phyloP scores from a whole-genome alignment of 2,888 invertebrate species.

The Tetranychus piercei region DNA sequence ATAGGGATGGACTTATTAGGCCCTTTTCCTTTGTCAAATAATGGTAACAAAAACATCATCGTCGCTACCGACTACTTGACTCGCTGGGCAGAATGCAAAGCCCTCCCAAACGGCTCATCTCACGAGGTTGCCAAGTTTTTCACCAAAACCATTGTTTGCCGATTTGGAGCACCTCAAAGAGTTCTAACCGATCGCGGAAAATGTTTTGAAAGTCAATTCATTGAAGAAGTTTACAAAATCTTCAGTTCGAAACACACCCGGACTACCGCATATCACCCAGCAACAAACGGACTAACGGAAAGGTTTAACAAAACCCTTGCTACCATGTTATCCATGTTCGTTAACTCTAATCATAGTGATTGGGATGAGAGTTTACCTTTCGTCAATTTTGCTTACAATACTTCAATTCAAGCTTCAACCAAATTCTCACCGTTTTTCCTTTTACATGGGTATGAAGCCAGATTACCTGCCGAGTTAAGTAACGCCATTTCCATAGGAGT shows the following conservation, averaged over 20 bases:
- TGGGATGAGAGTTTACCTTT: conserved; percentile 25
- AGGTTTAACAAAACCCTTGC: conserved; percentile 25
- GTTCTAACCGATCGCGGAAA: background rate
- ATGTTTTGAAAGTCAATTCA: background rate
- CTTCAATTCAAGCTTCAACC: background rate
- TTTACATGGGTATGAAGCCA: conserved; percentile 4
- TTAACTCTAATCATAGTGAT: conserved; percentile 20
- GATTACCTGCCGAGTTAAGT: conserved; percentile 18
- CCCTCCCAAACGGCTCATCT: conserved; percentile 22
- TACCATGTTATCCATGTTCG: conserved; percentile 24
- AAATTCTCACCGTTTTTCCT: conserved; percentile 9
- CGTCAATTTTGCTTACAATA: conserved; percentile 17
- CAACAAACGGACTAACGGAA: conserved; percentile 26
- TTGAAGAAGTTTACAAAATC: conserved; percentile 2
- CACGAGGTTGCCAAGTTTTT: conserved; percentile 22
- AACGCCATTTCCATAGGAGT: background rate
- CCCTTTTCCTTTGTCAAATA: conserved; percentile 18
- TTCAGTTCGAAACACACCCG: conserved; percentile 17
- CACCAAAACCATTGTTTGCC: conserved; percentile 23
- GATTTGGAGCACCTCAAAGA: conserved; percentile 21
- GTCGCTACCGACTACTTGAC: conserved; percentile 24
- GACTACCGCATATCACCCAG: conserved; percentile 24
- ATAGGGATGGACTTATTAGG: conserved; percentile 23
- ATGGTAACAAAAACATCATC: conserved; percentile 23
- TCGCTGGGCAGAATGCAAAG: conserved; percentile 23